phyloP scores from a whole-genome alignment of 2,888 invertebrate genomes.

The Macrosiphum euphorbiae region DNA sequence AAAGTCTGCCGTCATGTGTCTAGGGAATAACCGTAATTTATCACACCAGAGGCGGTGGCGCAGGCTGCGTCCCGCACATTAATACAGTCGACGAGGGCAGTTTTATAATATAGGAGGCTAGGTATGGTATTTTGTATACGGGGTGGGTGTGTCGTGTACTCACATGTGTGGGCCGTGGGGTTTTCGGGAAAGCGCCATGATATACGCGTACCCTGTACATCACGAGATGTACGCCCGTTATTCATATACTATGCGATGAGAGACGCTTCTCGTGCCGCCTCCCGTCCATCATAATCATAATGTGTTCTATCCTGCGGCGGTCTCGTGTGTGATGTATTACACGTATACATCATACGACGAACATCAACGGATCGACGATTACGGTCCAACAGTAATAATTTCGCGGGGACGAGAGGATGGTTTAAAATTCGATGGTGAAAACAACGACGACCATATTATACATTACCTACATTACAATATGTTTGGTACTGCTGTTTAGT shows the following conservation, averaged over 20 bases:
- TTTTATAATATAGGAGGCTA: neutral
- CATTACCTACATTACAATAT: neutral
- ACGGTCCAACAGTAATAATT: neutral
- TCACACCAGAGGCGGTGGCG: slow-evolving; percentile 4
- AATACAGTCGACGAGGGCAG: slow-evolving; percentile 30
- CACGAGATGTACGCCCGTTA: neutral
- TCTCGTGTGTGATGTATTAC: neutral
- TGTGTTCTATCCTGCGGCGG: neutral
- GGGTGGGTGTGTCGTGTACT: neutral
- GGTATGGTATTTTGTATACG: neutral
- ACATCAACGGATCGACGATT: neutral
- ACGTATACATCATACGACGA: neutral
- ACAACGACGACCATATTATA: neutral
- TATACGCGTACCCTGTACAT: neutral
- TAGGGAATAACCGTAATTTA: slow-evolving; percentile 23
- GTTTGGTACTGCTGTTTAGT: neutral
- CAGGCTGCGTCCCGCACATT: slow-evolving; percentile 18
- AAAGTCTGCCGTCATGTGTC: slow-evolving; percentile 4
- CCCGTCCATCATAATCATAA: neutral
- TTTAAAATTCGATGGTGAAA: neutral
- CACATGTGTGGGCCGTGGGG: neutral
- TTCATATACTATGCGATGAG: slow-evolving; percentile 22
- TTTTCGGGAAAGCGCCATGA: neutral
- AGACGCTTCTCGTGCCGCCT: slow-evolving; percentile 3
- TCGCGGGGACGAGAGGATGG: neutral